phyloP scores from a whole-genome alignment of 2,113 vertebrate species.

The Planiliza haematocheilus region DNA sequence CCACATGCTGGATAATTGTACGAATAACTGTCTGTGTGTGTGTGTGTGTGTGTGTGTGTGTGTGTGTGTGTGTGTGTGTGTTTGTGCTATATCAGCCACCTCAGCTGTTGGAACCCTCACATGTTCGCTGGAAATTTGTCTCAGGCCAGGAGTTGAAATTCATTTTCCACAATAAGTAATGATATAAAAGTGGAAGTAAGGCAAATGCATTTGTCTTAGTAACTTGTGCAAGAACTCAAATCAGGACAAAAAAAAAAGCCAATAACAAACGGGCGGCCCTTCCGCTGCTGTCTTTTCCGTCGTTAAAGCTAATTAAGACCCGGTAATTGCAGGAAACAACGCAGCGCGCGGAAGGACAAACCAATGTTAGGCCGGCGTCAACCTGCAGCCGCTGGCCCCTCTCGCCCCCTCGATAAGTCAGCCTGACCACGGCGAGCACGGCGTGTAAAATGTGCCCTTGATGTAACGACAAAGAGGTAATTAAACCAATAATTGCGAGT shows the following conservation, averaged over 20 bases:
- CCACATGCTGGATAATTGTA: constrained; percentile 62
- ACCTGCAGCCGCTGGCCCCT: constrained; percentile 38
- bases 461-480: constrained; percentile 66
- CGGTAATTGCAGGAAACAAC: constrained; percentile 12
- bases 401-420: constrained; percentile 27
- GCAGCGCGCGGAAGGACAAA: constrained; percentile 27
- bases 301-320: constrained; percentile 33
- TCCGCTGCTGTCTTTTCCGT: not conserved
- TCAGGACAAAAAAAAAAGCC: not conserved
- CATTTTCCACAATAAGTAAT: no score
- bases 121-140: constrained; percentile 17
- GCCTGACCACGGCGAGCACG: constrained; percentile 44
- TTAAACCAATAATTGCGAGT: constrained; percentile 77
- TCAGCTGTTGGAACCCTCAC: constrained; percentile 42
- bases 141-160: no score
- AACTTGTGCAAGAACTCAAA: no score
- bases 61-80: no score
- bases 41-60: no score
- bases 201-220: no score
- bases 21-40: constrained; percentile 33
- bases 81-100: constrained; percentile 32
- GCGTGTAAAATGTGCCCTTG: constrained; percentile 75
- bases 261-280: no score
- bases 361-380: constrained; percentile 22
- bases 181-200: no score